Conservation (phyloP, 2,113 vertebrate species). For the Colius striatus region DNA sequence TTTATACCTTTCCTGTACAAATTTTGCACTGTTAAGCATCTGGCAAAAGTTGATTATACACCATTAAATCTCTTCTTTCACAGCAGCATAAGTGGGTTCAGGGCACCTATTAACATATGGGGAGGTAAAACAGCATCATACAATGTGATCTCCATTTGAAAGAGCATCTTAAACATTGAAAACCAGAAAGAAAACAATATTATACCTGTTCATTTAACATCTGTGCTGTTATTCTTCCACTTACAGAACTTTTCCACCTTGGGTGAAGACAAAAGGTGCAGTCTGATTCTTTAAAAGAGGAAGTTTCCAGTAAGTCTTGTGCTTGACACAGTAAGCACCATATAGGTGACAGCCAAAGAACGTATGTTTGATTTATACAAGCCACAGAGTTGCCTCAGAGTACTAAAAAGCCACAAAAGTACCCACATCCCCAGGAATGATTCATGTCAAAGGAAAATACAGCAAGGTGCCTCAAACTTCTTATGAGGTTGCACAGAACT, state of each 20-base stretch:
- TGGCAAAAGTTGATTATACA: constrained; percentile 58
- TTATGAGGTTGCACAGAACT: background rate
- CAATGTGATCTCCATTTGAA: constrained; percentile 17
- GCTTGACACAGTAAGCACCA: background rate
- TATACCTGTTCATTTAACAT: constrained; percentile 55
- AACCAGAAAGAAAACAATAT: background rate
- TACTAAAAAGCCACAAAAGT: background rate
- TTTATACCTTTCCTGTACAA: constrained; percentile 52
- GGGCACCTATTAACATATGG: constrained; percentile 60
- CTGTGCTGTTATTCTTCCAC: constrained; percentile 27
- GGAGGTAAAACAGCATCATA: constrained; percentile 48
- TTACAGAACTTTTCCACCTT: background rate
- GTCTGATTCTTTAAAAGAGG: background rate
- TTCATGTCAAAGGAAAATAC: background rate
- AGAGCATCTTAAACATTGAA: constrained; percentile 24
- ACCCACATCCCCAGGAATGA: background rate
- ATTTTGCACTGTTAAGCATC: constrained; percentile 64
- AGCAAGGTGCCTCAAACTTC: background rate
- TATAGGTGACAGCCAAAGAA: background rate
- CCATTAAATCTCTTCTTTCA: constrained; percentile 54
- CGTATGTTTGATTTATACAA: background rate
- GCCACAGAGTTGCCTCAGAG: background rate
- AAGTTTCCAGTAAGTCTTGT: background rate
- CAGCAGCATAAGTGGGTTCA: constrained; percentile 38
- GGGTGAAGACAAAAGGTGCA: background rate